phyloP scores from a whole-genome alignment of 2,113 vertebrate species.

The Xenopus borealis region DNA sequence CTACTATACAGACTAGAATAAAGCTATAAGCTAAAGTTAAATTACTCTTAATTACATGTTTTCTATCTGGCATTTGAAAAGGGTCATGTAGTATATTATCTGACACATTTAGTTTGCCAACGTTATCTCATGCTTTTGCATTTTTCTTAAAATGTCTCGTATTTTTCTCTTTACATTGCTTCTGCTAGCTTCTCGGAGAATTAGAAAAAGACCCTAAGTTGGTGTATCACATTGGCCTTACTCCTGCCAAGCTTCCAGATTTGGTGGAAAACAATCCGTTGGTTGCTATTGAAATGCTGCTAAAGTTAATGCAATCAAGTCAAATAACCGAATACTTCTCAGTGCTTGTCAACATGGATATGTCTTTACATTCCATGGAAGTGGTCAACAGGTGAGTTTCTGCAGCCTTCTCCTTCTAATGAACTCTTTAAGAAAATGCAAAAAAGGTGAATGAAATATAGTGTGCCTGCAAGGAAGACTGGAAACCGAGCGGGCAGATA shows the following conservation, averaged over 20 bases:
- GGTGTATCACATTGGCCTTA: constrained; percentile 94
- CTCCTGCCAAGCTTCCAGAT: constrained; percentile 91
- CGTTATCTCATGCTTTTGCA: neutral
- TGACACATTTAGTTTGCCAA: too few relatives aligned
- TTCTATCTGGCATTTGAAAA: too few relatives aligned
- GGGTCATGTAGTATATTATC: too few relatives aligned
- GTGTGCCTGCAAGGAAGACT: too few relatives aligned
- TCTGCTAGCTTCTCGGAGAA: constrained; percentile 84
- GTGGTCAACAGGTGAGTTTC: constrained; percentile 90
- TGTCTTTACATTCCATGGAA: constrained; percentile 98
- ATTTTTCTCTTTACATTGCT: constrained; percentile 15
- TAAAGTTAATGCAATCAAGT: constrained; percentile 97
- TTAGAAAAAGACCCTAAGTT: constrained; percentile 95
- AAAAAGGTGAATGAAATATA: too few relatives aligned
- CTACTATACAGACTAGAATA: too few relatives aligned
- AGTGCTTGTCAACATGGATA: constrained; percentile 98
- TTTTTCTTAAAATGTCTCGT: neutral
- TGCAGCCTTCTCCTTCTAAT: too few relatives aligned
- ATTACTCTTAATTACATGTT: too few relatives aligned
- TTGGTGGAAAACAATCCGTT: constrained; percentile 97
- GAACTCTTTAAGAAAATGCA: too few relatives aligned
- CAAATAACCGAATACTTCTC: constrained; percentile 99
- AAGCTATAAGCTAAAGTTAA: too few relatives aligned
- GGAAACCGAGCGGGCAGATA: too few relatives aligned
- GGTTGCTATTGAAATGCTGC: constrained; percentile 96